phyloP scores from a whole-genome alignment of 2,113 vertebrate species.

The Rattus rattus region DNA sequence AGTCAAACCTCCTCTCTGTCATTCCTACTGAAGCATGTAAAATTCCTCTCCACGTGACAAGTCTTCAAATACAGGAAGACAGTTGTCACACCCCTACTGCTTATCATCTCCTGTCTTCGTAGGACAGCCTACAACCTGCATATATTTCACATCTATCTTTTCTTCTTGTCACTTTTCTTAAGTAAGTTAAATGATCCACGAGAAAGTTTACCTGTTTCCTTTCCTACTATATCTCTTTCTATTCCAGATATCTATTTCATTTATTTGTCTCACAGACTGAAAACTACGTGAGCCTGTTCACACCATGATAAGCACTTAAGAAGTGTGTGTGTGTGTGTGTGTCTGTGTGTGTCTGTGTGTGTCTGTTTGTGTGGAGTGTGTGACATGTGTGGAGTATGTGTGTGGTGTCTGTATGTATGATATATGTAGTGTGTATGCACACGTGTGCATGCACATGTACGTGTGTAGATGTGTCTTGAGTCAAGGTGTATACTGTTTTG shows the following conservation, averaged over 20 bases:
- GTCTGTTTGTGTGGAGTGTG: neutral
- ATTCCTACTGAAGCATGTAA: slow-evolving; percentile 9
- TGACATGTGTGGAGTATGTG: neutral
- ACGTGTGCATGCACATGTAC: no score
- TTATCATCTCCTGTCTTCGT: neutral
- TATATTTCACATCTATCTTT: neutral
- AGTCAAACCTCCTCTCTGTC: neutral
- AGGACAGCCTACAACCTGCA: neutral
- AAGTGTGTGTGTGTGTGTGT: neutral
- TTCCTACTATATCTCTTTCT: neutral
- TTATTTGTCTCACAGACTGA: neutral
- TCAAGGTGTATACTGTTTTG: slow-evolving; percentile 50
- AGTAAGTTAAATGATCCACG: neutral
- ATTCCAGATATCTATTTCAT: slow-evolving; percentile 17
- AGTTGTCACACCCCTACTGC: neutral
- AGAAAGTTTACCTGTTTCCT: slow-evolving; percentile 27
- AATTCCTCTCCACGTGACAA: slow-evolving; percentile 1
- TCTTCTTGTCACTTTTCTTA: neutral
- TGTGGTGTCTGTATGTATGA: neutral
- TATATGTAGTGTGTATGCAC: neutral
- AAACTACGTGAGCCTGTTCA: neutral
- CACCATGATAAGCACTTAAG: neutral
- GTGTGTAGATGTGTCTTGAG: neutral
- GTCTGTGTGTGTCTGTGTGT: neutral
- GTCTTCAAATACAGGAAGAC: slow-evolving; percentile 48